These are phyloP conservation scores for Notoglanidium macrostoma DNA, from an alignment of 2,797 vertebrate genomes.

Conservation along the genomic window DNA sequence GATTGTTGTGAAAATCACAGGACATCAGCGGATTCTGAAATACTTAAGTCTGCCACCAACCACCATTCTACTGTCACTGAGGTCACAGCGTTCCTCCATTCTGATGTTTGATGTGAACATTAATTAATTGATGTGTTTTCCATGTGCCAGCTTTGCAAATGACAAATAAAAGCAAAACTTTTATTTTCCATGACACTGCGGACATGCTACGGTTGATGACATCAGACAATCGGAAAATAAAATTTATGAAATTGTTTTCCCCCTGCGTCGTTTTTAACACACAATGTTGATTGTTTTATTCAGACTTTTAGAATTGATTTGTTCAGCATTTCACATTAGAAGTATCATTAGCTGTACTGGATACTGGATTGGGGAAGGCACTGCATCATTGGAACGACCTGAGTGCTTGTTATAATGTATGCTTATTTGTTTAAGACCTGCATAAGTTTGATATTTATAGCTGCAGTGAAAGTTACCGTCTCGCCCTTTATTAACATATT, in stretches of 20 bases:
- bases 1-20: neutral
- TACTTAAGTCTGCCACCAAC: neutral
- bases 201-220: neutral
- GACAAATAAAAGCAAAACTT: neutral
- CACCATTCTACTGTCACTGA: neutral
- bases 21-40: neutral
- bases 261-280: neutral
- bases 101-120: neutral
- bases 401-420: neutral
- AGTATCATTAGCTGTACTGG: neutral
- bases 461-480: conserved; percentile 5
- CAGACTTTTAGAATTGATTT: neutral
- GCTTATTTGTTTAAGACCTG: conserved; percentile 13
- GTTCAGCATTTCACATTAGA: neutral
- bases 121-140: neutral
- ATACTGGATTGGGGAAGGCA: neutral
- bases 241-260: neutral
- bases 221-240: neutral
- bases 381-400: neutral
- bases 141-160: neutral
- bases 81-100: neutral
- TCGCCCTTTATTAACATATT: conserved; percentile 46
- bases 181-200: neutral
- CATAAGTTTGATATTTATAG: conserved; percentile 22
- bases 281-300: neutral